Percentiles rank a stretch among this genome's conserved stretches.
phyloP scores from a whole-genome alignment of 2,888 invertebrate genomes.

The Synergus laeviventris region DNA sequence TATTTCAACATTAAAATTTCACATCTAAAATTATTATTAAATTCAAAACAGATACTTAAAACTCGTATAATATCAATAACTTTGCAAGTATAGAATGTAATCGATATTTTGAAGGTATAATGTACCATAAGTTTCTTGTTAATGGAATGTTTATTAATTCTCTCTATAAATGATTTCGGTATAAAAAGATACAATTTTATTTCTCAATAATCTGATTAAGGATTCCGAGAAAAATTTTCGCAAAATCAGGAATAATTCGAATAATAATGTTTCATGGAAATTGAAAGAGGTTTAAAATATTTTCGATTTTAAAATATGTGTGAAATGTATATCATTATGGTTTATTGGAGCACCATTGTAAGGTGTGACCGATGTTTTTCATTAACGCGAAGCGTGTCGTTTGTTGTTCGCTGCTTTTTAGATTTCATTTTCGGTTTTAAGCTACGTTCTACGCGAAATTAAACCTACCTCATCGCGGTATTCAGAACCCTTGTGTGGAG shows the following conservation, averaged over 20 bases:
- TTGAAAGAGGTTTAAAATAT: neutral
- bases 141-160: neutral
- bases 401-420: conserved; percentile 51
- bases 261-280: too few species aligned
- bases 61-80: neutral
- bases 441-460: conserved; percentile 59
- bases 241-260: too few species aligned
- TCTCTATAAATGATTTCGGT: conserved; percentile 16
- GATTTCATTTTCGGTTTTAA: conserved; percentile 67
- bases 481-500: conserved; percentile 45
- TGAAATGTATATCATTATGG: neutral
- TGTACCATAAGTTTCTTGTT: neutral
- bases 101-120: conserved; percentile 19
- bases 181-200: too few species aligned
- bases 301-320: neutral
- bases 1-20: too few species aligned
- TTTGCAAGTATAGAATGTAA: neutral
- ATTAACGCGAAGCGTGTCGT: conserved; percentile 55
- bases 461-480: conserved; percentile 53
- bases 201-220: too few species aligned
- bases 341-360: conserved; percentile 42
- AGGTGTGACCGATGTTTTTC: conserved; percentile 52
- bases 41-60: too few species aligned
- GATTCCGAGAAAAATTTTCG: too few species aligned
- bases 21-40: too few species aligned